Evolutionary conservation across 2,888 invertebrate species (phyloP).

Genomic region (Amiota mariae): DNA sequence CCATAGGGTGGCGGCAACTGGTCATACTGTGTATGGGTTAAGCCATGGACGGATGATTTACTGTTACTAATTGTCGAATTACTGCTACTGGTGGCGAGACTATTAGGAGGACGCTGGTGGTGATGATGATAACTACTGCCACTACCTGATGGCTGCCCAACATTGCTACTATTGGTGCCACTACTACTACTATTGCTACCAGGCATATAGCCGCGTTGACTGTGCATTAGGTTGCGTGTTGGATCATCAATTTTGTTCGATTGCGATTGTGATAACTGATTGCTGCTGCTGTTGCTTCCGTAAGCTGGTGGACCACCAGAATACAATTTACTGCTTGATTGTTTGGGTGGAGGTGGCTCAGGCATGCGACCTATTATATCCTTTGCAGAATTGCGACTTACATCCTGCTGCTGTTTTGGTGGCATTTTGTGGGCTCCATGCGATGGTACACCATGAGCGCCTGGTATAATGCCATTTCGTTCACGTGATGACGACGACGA

Average conservation of each 20-base stretch:
- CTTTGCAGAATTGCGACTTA: conserved; percentile 6
- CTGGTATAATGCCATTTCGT: conserved; percentile 43
- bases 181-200: conserved; percentile 42
- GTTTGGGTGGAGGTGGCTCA: conserved; percentile 29
- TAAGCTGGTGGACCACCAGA: conserved; percentile 51
- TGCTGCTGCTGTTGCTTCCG: conserved; percentile 41
- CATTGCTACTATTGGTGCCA: conserved; percentile 47
- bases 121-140: conserved; percentile 60
- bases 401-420: conserved; percentile 53
- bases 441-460: conserved; percentile 37
- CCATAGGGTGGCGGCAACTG: conserved; percentile 46
- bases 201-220: conserved; percentile 48
- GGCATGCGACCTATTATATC: conserved; percentile 33
- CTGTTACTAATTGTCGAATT: conserved; percentile 28
- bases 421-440: conserved; percentile 60
- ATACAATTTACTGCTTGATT: conserved; percentile 56
- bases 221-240: conserved; percentile 47
- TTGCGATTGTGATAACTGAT: conserved; percentile 35
- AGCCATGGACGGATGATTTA: conserved; percentile 55
- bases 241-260: conserved; percentile 45
- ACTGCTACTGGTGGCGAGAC: conserved; percentile 45
- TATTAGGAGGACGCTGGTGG: conserved; percentile 55
- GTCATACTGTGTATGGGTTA: conserved; percentile 52
- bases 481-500: conserved; percentile 19
- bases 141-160: conserved; percentile 53